Percentiles rank a stretch among this genome's conserved stretches.
Evolutionary conservation across 2,113 vertebrate species (phyloP).

Genomic region (Vicugna pacos): DNA sequence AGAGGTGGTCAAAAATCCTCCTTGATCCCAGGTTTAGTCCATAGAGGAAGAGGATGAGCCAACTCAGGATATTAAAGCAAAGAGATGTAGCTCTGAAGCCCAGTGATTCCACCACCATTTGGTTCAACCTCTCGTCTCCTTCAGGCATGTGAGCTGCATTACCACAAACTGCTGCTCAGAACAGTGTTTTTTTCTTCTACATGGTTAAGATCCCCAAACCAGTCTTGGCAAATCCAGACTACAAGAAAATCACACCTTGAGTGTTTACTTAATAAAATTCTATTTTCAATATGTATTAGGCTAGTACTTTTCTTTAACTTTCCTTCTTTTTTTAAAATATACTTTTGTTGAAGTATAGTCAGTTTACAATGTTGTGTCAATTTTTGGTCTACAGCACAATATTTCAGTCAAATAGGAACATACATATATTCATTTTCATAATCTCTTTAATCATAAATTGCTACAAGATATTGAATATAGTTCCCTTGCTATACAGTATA

Average conservation of each 20-base stretch:
- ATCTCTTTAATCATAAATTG: too few relatives aligned
- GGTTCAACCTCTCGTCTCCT: background rate
- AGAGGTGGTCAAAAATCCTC: slow-evolving; percentile 34
- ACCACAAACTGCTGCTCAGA: background rate
- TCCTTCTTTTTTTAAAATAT: background rate
- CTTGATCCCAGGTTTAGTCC: background rate
- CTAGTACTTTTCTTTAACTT: background rate
- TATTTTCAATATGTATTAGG: background rate
- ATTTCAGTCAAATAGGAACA: too few relatives aligned
- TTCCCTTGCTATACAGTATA: too few relatives aligned
- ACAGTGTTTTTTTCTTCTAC: background rate
- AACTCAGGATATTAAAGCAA: background rate
- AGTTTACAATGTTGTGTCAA: too few relatives aligned
- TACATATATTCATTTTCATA: too few relatives aligned
- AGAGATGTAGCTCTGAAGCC: background rate
- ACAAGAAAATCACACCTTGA: background rate
- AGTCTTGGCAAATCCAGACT: slow-evolving; percentile 5
- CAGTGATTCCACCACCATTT: background rate
- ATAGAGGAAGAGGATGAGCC: background rate
- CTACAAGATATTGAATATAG: too few relatives aligned
- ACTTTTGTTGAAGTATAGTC: too few relatives aligned
- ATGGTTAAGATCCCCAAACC: background rate
- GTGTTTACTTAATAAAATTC: slow-evolving; percentile 1
- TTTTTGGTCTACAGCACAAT: too few relatives aligned
- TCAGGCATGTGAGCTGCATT: background rate